Base-by-base conservation (phyloP, 2,888 invertebrate genomes). In the Acrocyrtus sp. region DNA sequence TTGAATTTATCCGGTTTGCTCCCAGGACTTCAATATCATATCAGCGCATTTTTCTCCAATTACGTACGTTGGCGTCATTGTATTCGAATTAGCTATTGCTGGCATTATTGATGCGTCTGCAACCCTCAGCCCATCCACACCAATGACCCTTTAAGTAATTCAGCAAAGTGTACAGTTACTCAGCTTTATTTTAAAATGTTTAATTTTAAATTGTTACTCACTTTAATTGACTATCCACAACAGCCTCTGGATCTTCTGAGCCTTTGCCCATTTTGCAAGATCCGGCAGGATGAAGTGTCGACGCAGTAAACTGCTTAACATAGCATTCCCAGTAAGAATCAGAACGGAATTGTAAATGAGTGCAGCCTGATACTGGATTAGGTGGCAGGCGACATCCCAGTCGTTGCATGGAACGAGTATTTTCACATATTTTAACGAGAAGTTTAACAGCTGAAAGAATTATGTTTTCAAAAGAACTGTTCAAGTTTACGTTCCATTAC, bases 321-420 rank as follows among this genome's bases (percentile, higher is more conserved):
- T 69, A 69, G 19, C 69, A 69, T 27, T 56, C 19, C 69, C 69
- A 69, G 17, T 69, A 69, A 5, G 56, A 56, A 3, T 56, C 48
- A 1, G 62, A 54, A 4, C 69, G 41, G 19, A 62, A 69, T 4
- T 47, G 56, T 10, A 69, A 43, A n/a, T 69, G 54, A 2, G 47
- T 15, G 24, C 69, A 69, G 3, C 1, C 26, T 29, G 62, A n/a
- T 8, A 69, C 3, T 2, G 69, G 26, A 3, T 41, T 22, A 0
- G 53, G 39, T 22, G 69, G 62, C 53, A 48, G 62, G 15, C 62
- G 24, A 0, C 62, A 56, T 0, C 69, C 70, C 10, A 70, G 34
- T 19, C 17, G 26, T 15, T 17, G 43, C 21, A 56, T 62, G 12
- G 69, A 17, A 8, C 24, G 43, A 1, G 69, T 69, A 22, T 61